phyloP scores from a whole-genome alignment of 1,140 invertebrate genomes.

The Ctenoplectra terminalis region DNA sequence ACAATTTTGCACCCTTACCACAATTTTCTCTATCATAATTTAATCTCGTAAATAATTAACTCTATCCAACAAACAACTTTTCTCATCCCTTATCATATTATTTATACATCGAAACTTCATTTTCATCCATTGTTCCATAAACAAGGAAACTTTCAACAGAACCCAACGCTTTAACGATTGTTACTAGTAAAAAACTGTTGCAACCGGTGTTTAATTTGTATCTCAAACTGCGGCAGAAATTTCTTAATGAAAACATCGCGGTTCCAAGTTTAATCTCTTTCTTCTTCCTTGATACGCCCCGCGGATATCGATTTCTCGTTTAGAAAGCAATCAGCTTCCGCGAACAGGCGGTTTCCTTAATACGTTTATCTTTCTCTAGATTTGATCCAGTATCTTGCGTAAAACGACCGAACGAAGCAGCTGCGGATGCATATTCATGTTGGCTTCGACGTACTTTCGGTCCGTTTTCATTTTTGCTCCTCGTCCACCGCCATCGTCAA shows the following conservation, averaged over 20 bases:
- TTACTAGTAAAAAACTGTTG: background rate
- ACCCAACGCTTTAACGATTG: background rate
- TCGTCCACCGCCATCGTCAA: constrained; percentile 2
- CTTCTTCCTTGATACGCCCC: background rate
- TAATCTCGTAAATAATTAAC: no score
- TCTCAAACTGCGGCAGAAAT: background rate
- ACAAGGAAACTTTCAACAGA: background rate
- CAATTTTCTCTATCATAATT: no score
- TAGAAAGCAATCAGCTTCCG: constrained; percentile 8
- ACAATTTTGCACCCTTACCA: no score
- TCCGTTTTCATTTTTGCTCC: constrained; percentile 34
- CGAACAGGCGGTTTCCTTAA: constrained; percentile 27
- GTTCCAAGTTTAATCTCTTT: constrained; percentile 9
- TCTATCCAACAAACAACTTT: background rate
- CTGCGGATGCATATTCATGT: constrained; percentile 72
- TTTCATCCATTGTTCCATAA: background rate
- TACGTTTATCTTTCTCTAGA: constrained; percentile 35
- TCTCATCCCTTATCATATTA: background rate
- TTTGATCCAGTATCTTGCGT: constrained; percentile 28
- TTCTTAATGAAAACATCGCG: background rate
- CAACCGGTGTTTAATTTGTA: background rate
- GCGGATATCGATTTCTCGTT: constrained; percentile 32
- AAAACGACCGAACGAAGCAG: constrained; percentile 44
- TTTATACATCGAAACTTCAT: background rate
- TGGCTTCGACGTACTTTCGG: constrained; percentile 26